These are phyloP conservation scores for Melopsittacus undulatus DNA, from an alignment of 2,797 vertebrate species.

Conservation along the genomic window DNA sequence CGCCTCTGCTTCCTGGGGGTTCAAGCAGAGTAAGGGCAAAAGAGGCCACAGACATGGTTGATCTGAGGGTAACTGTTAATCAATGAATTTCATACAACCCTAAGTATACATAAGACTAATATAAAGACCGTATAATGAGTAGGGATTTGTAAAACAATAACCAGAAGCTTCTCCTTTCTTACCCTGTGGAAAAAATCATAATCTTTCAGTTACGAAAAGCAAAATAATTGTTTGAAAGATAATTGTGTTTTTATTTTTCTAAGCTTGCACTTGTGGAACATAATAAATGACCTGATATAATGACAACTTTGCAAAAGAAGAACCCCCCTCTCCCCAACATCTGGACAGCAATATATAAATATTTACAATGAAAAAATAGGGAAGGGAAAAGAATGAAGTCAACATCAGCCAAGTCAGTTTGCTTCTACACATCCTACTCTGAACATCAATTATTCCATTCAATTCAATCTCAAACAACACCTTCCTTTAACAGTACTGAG, in stretches of 20 bases:
- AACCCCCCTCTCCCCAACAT: slow-evolving; percentile 43
- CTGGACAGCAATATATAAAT: slow-evolving; percentile 78
- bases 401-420: slow-evolving; percentile 57
- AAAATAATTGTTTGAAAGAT: slow-evolving; percentile 65
- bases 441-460: slow-evolving; percentile 50
- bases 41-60: background rate
- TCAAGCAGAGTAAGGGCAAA: background rate
- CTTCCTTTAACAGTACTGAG: background rate
- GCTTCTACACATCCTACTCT: slow-evolving; percentile 45
- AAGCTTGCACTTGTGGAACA: slow-evolving; percentile 72
- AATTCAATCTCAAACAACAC: slow-evolving; percentile 13
- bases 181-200: background rate
- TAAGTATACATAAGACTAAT: background rate
- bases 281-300: slow-evolving; percentile 76
- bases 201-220: background rate
- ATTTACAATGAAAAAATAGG: slow-evolving; percentile 81
- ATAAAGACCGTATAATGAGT: background rate
- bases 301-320: slow-evolving; percentile 76
- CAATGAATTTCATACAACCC: background rate
- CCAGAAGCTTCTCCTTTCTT: background rate
- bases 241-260: slow-evolving; percentile 74
- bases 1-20: background rate
- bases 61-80: background rate
- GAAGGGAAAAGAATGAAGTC: slow-evolving; percentile 68
- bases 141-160: background rate